Percentiles rank a stretch among this genome's conserved stretches.
phyloP scores from a whole-genome alignment of 2,113 vertebrate species.

The Abramis brama region DNA sequence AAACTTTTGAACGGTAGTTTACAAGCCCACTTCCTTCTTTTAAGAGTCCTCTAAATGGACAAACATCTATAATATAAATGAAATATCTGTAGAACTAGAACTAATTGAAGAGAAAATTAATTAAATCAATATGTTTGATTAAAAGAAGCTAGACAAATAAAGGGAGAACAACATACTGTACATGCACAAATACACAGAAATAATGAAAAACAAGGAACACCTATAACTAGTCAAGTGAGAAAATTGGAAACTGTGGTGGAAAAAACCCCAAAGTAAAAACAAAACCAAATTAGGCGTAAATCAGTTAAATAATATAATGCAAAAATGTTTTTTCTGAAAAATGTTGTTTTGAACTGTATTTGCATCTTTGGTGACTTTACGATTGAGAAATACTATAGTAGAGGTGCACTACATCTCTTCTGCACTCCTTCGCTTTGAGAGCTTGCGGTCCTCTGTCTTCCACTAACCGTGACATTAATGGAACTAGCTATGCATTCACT shows the following conservation, averaged over 20 bases:
- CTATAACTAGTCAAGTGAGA: background rate
- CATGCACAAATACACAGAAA: background rate
- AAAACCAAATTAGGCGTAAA: too few species aligned
- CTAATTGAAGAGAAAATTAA: background rate
- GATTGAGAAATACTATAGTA: background rate
- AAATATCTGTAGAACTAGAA: background rate
- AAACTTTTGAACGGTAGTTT: background rate
- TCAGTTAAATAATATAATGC: too few species aligned
- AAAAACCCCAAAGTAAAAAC: too few species aligned
- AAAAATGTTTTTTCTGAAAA: background rate
- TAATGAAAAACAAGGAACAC: background rate
- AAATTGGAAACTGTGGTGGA: background rate
- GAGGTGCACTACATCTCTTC: background rate
- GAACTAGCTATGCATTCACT: slow-evolving; percentile 32
- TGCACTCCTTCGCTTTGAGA: background rate
- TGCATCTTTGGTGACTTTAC: background rate
- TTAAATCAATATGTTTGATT: background rate
- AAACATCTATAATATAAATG: background rate
- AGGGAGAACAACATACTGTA: background rate
- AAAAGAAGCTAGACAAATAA: background rate
- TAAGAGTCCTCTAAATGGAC: background rate
- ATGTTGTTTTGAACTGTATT: background rate
- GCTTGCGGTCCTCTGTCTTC: slow-evolving; percentile 6
- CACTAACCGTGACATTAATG: slow-evolving; percentile 39
- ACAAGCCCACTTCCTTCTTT: background rate